Conservation (phyloP, 1,140 invertebrate species). For the Triops cancriformis region DNA sequence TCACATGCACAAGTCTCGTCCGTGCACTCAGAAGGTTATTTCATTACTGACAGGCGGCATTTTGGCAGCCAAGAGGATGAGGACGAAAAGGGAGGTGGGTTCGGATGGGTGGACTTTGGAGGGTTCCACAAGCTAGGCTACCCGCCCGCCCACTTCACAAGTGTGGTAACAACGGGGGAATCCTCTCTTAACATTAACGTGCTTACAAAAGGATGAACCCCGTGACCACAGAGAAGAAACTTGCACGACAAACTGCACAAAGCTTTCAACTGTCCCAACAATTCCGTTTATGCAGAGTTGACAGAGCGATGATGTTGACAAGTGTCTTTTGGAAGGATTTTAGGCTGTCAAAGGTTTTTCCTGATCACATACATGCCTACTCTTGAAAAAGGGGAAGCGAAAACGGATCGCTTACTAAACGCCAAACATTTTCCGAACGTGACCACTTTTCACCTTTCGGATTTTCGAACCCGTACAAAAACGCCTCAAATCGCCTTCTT, state of each 20-base stretch:
- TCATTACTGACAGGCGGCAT: slow-evolving; percentile 9
- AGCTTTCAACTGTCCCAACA: neutral
- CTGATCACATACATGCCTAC: neutral
- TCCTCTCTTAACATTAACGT: neutral
- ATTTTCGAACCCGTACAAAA: neutral
- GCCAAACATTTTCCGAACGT: neutral
- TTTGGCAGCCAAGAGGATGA: slow-evolving; percentile 5
- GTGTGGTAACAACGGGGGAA: neutral
- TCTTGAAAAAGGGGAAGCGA: neutral
- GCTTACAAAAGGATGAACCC: neutral
- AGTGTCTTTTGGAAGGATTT: too few relatives aligned
- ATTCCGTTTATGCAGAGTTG: neutral
- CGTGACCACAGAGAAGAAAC: neutral
- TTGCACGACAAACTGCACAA: neutral
- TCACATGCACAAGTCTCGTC: neutral
- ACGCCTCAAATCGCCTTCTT: neutral
- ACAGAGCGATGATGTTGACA: neutral
- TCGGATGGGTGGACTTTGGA: neutral
- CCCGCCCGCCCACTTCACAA: too few relatives aligned
- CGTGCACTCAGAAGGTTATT: slow-evolving; percentile 6
- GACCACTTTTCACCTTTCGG: neutral
- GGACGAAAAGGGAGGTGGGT: neutral
- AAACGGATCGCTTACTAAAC: neutral
- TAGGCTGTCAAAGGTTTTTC: too few relatives aligned
- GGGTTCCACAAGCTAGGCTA: neutral